Conservation (phyloP, 92 coral and sea anemone species). For the Palythoa caribaeorum region DNA sequence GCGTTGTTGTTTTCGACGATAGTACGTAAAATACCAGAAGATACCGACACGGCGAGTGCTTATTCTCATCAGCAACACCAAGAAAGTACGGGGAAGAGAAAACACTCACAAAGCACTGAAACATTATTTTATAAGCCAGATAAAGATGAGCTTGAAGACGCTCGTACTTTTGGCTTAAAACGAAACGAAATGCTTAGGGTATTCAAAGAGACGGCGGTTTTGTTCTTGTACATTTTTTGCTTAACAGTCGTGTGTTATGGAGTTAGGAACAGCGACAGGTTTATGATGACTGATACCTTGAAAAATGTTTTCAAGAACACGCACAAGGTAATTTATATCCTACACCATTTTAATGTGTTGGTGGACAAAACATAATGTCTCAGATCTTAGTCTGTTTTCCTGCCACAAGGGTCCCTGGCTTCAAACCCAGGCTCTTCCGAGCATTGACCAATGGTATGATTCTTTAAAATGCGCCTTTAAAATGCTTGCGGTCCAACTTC, state of each 20-base stretch:
- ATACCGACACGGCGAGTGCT: not conserved
- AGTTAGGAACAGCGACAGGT: slow-evolving; percentile 58
- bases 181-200: slow-evolving; percentile 57
- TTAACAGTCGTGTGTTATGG: slow-evolving; percentile 68
- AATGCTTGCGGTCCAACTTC: no score
- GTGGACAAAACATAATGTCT: no score
- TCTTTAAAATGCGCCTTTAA: no score
- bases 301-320: slow-evolving; percentile 55
- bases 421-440: no score
- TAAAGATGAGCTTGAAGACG: slow-evolving; percentile 44
- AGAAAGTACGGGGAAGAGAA: not conserved
- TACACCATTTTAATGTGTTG: not conserved
- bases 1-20: slow-evolving; percentile 59
- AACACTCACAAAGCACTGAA: not conserved
- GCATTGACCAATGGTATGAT: no score
- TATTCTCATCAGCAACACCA: not conserved
- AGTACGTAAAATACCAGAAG: slow-evolving; percentile 56
- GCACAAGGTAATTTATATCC: slow-evolving; percentile 40
- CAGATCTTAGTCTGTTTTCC: no score
- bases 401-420: no score
- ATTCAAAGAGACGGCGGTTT: slow-evolving; percentile 50
- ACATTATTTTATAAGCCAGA: slow-evolving; percentile 1
- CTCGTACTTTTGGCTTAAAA: slow-evolving; percentile 57
- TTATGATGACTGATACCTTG: slow-evolving; percentile 38
- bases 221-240: slow-evolving; percentile 59